phyloP scores from a whole-genome alignment of 1,140 invertebrate species.

The Muscidifurax raptorellus region DNA sequence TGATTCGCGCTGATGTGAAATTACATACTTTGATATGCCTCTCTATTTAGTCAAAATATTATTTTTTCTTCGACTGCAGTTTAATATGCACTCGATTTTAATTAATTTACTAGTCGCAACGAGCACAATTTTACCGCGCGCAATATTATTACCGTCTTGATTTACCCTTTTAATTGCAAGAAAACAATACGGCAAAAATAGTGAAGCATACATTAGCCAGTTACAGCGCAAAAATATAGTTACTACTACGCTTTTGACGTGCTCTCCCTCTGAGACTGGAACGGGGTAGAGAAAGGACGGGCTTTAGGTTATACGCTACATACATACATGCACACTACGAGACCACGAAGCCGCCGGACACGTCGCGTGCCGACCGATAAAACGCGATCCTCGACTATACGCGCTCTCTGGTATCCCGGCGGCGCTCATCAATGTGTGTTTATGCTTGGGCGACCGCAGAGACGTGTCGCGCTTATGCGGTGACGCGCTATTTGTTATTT shows the following conservation, averaged over 20 bases:
- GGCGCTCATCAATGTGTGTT: not conserved
- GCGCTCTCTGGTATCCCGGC: slow-evolving; percentile 35
- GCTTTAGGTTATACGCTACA: not conserved
- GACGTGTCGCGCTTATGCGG: slow-evolving; percentile 24
- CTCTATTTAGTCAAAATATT: too few species aligned
- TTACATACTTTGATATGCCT: too few species aligned
- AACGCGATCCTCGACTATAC: slow-evolving; percentile 54
- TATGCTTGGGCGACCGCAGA: not conserved
- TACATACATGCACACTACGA: too few species aligned
- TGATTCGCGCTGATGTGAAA: too few species aligned
- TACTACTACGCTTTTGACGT: not conserved
- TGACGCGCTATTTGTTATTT: slow-evolving; percentile 71
- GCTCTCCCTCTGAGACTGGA: too few species aligned
- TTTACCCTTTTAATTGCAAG: not conserved
- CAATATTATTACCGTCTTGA: too few species aligned
- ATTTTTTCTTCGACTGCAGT: too few species aligned
- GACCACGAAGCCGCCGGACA: not conserved
- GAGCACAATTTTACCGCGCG: too few species aligned
- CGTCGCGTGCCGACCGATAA: slow-evolving; percentile 54
- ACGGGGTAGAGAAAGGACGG: not conserved
- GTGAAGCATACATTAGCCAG: not conserved
- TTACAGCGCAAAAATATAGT: too few species aligned
- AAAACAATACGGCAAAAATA: not conserved
- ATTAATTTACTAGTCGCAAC: too few species aligned
- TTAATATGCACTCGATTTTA: too few species aligned